Evolutionary conservation across 1,140 invertebrate genomes (phyloP).

Genomic region (Eueides isabella): DNA sequence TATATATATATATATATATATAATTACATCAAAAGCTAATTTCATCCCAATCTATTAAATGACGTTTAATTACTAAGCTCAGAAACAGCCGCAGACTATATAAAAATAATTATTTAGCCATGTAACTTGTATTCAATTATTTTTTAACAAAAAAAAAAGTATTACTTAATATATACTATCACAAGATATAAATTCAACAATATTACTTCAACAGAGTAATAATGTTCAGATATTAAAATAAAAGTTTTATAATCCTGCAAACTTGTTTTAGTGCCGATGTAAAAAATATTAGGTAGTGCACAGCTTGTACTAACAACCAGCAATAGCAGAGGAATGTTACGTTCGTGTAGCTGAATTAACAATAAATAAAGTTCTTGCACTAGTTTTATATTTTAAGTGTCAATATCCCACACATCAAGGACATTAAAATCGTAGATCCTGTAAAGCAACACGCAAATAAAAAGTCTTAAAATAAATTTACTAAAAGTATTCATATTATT

Average conservation of each 20-base stretch:
- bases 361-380: conserved; percentile 50
- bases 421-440: conserved; percentile 71
- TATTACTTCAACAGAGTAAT: conserved; percentile 24
- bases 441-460: conserved; percentile 49
- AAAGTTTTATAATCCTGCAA: conserved; percentile 36
- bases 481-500: conserved; percentile 12
- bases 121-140: background rate
- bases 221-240: conserved; percentile 28
- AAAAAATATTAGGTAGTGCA: conserved; percentile 40
- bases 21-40: too few species aligned
- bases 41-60: background rate
- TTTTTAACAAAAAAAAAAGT: background rate
- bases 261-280: conserved; percentile 27
- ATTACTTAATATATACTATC: background rate
- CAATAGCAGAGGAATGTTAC: conserved; percentile 30
- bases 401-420: conserved; percentile 67
- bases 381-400: conserved; percentile 64
- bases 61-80: background rate
- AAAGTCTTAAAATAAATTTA: background rate
- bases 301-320: conserved; percentile 41
- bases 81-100: background rate
- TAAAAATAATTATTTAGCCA: background rate
- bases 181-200: conserved; percentile 28
- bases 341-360: conserved; percentile 53
- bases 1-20: too few species aligned